Base-by-base conservation (phyloP, 2,888 invertebrate genomes). In the Synanthedon andrenaeformis region DNA sequence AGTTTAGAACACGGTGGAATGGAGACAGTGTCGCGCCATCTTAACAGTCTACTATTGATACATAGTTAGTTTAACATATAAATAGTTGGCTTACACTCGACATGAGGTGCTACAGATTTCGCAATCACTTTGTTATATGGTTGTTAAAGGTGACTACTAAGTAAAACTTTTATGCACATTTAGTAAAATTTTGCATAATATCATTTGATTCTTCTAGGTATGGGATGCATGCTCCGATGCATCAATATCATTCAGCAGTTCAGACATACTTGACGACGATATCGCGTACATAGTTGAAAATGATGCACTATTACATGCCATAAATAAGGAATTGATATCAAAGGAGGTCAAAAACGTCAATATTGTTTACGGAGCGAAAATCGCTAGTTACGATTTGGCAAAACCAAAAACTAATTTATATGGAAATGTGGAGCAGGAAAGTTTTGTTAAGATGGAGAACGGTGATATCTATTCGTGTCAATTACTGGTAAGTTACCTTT, bases 211-310 rank as follows among this genome's bases (percentile, higher is more conserved):
- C 28, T 67, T 76, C 50, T 71, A 96, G 96, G 94, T 98, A 17
- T 98, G 97, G 96, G 98, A 98, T 79, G 93, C 94, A 3, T 91
- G 93, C 70, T 97, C 98, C 0, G 94, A 96, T 77, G 94, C 97
- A 0, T 86, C 93, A 65, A 96, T 98, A 58, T 91, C 93, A 57
- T 98, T 98, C 74, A 93, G 93, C 64, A 86, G 84, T 59, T 89
- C 94, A 57, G 92, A 93, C 12, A 89, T 92, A 58, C 82, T 92
- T 64, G 84, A 89, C 19, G 90, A 92, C 51, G 92, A 95, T 72
- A 89, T 99, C 1, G 96, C 97, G 0, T 96, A 94, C 73, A 94
- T 99, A 61, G 94, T 98, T 12, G 99, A 99, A 85, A 99, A 98
- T 85, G 94, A 97, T 82, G 89, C 97, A 4, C 89, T 98, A 51